Conservation (phyloP, 2,888 invertebrate genomes). For the Koerneria pararmatus region DNA sequence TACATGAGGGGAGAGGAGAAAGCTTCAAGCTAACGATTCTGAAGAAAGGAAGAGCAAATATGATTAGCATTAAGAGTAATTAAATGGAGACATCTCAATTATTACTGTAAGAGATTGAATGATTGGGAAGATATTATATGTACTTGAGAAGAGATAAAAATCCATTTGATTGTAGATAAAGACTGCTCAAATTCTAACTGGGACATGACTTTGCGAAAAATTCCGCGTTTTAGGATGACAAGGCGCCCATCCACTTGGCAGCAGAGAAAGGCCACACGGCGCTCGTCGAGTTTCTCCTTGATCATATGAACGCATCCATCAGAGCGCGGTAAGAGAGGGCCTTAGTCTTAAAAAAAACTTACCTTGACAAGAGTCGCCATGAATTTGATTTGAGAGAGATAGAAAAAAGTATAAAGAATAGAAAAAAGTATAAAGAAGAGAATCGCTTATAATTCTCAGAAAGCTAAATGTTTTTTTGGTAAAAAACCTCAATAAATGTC, state of each 20-base stretch:
- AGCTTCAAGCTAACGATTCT: too few species aligned
- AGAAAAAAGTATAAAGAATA: not conserved
- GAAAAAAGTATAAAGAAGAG: not conserved
- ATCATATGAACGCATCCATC: slow-evolving; percentile 88
- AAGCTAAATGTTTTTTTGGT: not conserved
- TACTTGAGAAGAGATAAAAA: slow-evolving; percentile 27
- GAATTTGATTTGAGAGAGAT: not conserved
- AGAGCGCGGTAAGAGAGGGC: not conserved
- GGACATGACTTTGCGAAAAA: too few species aligned
- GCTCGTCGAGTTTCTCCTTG: slow-evolving; percentile 88
- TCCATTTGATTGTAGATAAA: slow-evolving; percentile 10
- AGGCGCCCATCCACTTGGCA: slow-evolving; percentile 93
- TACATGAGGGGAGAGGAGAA: too few species aligned
- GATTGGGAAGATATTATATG: slow-evolving; percentile 14
- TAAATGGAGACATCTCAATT: not conserved
- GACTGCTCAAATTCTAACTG: too few species aligned
- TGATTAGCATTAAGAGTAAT: too few species aligned
- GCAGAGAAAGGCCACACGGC: slow-evolving; percentile 93
- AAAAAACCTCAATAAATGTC: not conserved
- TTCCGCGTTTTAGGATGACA: slow-evolving; percentile 68
- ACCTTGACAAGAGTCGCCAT: not conserved
- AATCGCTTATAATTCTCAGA: not conserved
- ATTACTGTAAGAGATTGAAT: not conserved
- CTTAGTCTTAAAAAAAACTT: not conserved
- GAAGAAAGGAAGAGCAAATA: too few species aligned